Percentiles rank a stretch among this genome's conserved stretches.
phyloP scores from a whole-genome alignment of 2,888 invertebrate species.

The Anaspis maculata region DNA sequence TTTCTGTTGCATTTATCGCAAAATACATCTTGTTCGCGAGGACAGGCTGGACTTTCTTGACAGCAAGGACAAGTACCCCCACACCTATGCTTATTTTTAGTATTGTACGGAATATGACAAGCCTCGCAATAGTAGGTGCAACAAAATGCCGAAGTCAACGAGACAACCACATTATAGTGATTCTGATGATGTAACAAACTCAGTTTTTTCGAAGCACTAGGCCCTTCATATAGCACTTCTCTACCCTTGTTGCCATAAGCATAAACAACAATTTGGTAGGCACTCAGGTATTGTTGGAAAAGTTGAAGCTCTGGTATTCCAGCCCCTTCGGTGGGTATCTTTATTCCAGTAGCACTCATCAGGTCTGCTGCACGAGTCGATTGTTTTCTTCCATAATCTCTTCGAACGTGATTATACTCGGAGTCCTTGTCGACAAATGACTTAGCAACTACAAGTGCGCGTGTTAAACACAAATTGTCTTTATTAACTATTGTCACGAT shows the following conservation, averaged over 20 bases:
- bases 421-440: background rate
- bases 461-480: background rate
- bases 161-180: background rate
- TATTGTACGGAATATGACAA: background rate
- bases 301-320: background rate
- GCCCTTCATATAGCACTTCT: background rate
- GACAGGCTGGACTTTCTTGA: background rate
- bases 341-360: background rate
- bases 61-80: background rate
- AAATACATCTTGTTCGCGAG: background rate
- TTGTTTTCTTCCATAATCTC: background rate
- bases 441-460: background rate
- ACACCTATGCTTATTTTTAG: background rate
- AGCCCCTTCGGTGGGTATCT: background rate
- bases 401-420: background rate
- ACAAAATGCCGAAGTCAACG: background rate
- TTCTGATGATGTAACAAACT: background rate
- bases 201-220: background rate
- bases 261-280: background rate
- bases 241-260: background rate
- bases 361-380: background rate
- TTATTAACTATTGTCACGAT: background rate
- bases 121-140: background rate
- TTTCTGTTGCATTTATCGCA: background rate
- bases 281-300: background rate